These are phyloP conservation scores for Gyps fulvus DNA, from an alignment of 2,113 vertebrate species.

Conservation along the genomic window DNA sequence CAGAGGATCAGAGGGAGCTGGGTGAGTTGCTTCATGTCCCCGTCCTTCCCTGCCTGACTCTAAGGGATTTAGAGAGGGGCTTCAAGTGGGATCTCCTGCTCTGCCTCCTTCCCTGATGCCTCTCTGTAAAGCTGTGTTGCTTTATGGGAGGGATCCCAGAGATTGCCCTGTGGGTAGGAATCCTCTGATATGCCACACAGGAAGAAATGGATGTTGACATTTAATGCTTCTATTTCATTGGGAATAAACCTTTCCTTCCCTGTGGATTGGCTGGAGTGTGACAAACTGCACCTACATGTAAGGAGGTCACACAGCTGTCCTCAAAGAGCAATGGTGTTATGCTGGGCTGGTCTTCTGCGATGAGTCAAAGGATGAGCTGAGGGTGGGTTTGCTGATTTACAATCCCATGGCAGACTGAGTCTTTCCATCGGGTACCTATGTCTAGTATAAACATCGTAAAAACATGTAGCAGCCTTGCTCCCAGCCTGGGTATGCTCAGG, in stretches of 20 bases:
- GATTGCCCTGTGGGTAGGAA: neutral
- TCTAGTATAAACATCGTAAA: neutral
- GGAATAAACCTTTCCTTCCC: neutral
- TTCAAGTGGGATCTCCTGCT: neutral
- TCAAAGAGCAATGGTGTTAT: neutral
- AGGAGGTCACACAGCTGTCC: neutral
- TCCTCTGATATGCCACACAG: neutral
- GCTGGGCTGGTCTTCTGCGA: neutral
- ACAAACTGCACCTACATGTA: neutral
- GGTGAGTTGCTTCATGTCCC: neutral
- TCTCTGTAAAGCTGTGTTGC: neutral
- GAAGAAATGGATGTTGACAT: neutral
- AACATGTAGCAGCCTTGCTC: neutral
- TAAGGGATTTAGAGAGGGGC: neutral
- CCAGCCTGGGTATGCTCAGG: neutral
- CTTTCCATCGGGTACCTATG: neutral
- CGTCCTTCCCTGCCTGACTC: neutral
- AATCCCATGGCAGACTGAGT: neutral
- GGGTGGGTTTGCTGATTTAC: neutral
- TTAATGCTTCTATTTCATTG: neutral
- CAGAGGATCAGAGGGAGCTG: neutral
- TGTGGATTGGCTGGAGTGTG: neutral
- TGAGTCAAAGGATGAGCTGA: neutral
- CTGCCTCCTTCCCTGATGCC: neutral
- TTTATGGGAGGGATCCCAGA: neutral